phyloP scores from a whole-genome alignment of 35 echinoderm and acorn worm genomes.

The Patiria miniata region DNA sequence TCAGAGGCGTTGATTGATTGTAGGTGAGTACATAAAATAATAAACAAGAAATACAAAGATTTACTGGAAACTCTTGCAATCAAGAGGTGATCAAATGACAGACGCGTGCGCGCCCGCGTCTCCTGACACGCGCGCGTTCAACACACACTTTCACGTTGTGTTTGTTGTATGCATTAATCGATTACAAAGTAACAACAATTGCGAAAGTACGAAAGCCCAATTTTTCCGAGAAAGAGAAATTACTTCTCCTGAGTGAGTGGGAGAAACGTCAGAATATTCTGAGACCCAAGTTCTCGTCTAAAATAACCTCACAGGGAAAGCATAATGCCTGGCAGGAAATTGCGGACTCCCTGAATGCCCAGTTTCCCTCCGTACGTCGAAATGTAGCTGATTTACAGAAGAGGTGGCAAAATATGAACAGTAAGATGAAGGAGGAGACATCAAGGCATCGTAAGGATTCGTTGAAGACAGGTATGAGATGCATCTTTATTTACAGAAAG shows the following conservation, averaged over 20 bases:
- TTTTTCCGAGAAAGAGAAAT: background rate
- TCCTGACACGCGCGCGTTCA: background rate
- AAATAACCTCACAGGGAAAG: background rate
- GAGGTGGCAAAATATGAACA: background rate
- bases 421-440: background rate
- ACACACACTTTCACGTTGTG: background rate
- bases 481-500: background rate
- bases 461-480: background rate
- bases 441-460: background rate
- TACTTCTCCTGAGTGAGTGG: background rate
- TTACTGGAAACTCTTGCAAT: background rate
- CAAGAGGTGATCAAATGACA: background rate
- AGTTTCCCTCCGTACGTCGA: background rate
- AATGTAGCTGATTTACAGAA: background rate
- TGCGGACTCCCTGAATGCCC: background rate
- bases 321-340: background rate
- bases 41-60: background rate
- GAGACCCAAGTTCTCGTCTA: background rate
- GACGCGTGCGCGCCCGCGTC: background rate
- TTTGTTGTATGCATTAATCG: background rate
- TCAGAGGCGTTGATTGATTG: background rate
- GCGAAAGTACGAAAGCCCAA: background rate
- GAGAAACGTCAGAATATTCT: background rate
- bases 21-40: background rate
- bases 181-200: background rate